Percentiles rank a stretch among this genome's conserved stretches.
Evolutionary conservation across 2,797 vertebrate genomes (phyloP).

Genomic region (Tauraco hartlaubi): DNA sequence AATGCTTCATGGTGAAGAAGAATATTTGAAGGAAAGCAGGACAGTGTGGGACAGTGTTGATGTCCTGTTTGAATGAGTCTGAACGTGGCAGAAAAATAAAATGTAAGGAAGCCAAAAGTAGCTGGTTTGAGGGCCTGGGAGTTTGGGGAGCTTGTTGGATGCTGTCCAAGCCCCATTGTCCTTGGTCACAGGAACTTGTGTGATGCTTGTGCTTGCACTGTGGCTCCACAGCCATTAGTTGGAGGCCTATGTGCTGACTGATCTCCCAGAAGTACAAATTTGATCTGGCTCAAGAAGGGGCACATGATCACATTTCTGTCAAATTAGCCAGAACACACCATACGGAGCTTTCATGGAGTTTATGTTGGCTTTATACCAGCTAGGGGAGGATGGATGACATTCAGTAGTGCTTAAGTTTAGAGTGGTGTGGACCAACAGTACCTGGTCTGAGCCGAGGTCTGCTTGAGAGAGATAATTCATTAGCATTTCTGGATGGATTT

Average conservation of each 20-base stretch:
- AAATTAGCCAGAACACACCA: slow-evolving; percentile 38
- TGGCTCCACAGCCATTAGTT: not conserved
- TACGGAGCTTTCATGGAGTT: not conserved
- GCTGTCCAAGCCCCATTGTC: not conserved
- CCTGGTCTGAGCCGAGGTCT: not conserved
- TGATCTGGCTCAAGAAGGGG: slow-evolving; percentile 20
- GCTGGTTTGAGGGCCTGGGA: not conserved
- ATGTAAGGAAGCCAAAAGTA: not conserved
- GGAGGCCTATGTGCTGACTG: slow-evolving; percentile 20
- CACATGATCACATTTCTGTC: slow-evolving; percentile 63
- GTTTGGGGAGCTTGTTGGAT: not conserved
- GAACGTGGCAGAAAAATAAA: not conserved
- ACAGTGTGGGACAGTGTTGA: not conserved
- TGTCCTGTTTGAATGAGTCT: not conserved
- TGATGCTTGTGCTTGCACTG: accelerated
- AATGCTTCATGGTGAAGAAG: not conserved
- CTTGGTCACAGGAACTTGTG: not conserved
- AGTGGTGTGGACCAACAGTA: not conserved
- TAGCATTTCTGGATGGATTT: not conserved
- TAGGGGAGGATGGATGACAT: not conserved
- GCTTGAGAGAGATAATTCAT: not conserved
- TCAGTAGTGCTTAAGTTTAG: not conserved
- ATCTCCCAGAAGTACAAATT: slow-evolving; percentile 48
- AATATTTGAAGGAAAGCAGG: not conserved
- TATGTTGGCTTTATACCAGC: slow-evolving; percentile 37